Conservation (phyloP, 2,797 vertebrate species). For the Hippocampus kuda region DNA sequence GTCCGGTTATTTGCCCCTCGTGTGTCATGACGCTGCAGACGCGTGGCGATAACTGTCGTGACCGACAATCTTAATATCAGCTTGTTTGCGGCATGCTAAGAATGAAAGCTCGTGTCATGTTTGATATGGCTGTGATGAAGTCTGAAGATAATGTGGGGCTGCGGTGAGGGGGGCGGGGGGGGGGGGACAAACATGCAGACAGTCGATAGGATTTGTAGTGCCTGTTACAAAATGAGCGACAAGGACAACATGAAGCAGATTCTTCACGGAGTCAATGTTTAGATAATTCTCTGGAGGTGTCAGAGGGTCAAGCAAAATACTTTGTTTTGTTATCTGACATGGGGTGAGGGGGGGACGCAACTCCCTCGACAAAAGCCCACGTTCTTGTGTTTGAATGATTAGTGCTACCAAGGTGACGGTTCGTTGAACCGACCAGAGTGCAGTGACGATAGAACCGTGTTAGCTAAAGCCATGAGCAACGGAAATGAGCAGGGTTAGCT, state of each 20-base stretch:
- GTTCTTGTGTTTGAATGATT: neutral
- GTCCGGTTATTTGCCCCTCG: slow-evolving; percentile 13
- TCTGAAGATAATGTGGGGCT: slow-evolving; percentile 31
- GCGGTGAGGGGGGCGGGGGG: neutral
- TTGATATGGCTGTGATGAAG: slow-evolving; percentile 31
- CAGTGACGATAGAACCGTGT: neutral
- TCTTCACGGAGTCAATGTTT: neutral
- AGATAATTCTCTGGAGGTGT: neutral
- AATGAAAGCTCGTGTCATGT: slow-evolving; percentile 38
- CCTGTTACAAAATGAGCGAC: neutral
- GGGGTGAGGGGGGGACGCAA: too few species aligned
- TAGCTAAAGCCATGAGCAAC: neutral
- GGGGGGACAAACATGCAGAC: neutral
- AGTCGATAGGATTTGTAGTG: neutral
- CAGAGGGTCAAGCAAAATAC: neutral
- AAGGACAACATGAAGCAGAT: neutral
- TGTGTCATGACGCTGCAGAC: slow-evolving; percentile 26
- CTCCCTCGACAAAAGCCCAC: neutral
- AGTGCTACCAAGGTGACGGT: slow-evolving; percentile 26
- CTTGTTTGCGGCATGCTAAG: slow-evolving; percentile 36
- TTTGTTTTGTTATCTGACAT: neutral
- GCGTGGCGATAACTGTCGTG: slow-evolving; percentile 26
- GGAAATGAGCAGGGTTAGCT: neutral
- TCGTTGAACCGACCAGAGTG: slow-evolving; percentile 7
- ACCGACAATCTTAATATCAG: neutral